Base-by-base conservation (phyloP, 2,113 vertebrate genomes). In the Erythrocebus patas region DNA sequence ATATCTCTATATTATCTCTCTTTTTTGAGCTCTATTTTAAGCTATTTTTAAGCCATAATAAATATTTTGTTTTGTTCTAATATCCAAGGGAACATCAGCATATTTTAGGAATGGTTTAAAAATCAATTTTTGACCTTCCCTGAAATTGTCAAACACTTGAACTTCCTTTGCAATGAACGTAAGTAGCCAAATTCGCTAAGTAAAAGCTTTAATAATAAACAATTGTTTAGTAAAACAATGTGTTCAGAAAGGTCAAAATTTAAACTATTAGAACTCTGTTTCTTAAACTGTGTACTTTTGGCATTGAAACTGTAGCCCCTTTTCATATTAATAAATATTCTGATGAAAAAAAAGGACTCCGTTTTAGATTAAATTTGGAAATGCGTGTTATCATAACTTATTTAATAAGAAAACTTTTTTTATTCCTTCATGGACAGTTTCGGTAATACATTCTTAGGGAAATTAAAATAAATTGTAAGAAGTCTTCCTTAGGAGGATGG, bases 111-210 rank as follows among this genome's bases (percentile, higher is more conserved):
- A 80, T 57, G 50, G 40, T 27, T 91, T 76, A 40, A n/a, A 83
- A 95, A 32, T 8, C 50, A 55, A 27, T 70, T 64, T 91, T 86
- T 87, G 27, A 18, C 79, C 25, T 82, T 66, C n/a, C 35, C 55
- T 89, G 73, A 95, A 86, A 73, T 43, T 89, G 68, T 40, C 16
- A 73, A 68, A 66, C n/a, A 30, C 1, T 43, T 92, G 48, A 89
- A 72, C 22, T 66, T 86, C 35, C 25, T 84, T 32, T 27, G 18
- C 59, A 81, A 22, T 22, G 40, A 87, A 82, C 59, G 25, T n/a
- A 80, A 70, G 22, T 6, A 32, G 38, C 61, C 12, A 13, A 57
- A 87, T 23, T 43, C 22, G 61, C 23, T 85, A 23, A 72, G 16
- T 35, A 72, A 89, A 57, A 10, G 2, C 11, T 78, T 81, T 72